Evolutionary conservation across 2,797 vertebrate genomes (phyloP).

Genomic region (Hippocampus kuda): DNA sequence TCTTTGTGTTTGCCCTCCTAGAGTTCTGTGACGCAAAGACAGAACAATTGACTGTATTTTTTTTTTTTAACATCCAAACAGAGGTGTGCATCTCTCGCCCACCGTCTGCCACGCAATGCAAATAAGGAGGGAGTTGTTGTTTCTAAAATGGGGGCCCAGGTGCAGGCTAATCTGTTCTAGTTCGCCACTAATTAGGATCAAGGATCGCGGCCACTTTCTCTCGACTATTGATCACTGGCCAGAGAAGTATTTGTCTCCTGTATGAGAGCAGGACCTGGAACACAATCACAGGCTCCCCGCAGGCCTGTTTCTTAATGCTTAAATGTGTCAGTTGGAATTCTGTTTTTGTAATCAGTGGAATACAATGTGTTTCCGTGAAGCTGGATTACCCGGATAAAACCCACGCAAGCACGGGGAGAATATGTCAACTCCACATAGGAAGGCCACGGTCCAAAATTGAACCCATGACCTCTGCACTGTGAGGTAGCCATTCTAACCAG

Average conservation of each 20-base stretch:
- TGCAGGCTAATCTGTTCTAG: slow-evolving; percentile 56
- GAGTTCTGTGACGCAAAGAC: background rate
- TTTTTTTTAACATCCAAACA: background rate
- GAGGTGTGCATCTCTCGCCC: background rate
- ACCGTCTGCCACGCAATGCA: slow-evolving; percentile 22
- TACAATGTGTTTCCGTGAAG: background rate
- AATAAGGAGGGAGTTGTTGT: slow-evolving; percentile 43
- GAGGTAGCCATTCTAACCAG: no score
- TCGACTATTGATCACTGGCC: slow-evolving; percentile 47
- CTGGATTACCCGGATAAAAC: no score
- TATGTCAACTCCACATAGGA: no score
- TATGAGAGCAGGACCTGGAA: slow-evolving; percentile 4
- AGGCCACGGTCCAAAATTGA: no score
- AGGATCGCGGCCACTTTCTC: slow-evolving; percentile 47
- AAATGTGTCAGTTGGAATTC: background rate
- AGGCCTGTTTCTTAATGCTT: background rate
- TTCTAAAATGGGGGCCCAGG: slow-evolving; percentile 47
- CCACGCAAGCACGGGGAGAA: no score
- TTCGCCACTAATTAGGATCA: slow-evolving; percentile 58
- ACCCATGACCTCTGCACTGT: no score
- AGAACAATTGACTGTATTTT: background rate
- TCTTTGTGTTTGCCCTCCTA: background rate
- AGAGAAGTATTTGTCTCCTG: slow-evolving; percentile 4
- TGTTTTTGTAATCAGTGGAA: background rate
- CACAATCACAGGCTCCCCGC: background rate